phyloP scores from a whole-genome alignment of 2,113 vertebrate species.

The Catharus fuscescens region DNA sequence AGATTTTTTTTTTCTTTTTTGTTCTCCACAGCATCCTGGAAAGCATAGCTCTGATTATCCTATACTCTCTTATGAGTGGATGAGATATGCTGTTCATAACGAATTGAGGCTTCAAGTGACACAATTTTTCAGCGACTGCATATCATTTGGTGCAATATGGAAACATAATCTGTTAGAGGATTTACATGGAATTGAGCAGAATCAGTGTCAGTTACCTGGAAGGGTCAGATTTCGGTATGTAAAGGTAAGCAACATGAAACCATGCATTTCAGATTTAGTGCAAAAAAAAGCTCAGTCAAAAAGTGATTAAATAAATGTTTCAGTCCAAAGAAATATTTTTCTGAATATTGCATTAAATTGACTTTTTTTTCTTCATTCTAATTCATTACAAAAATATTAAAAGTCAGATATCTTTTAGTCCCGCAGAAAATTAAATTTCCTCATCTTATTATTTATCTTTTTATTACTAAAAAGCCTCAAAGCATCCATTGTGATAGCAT shows the following conservation, averaged over 20 bases:
- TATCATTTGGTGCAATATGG: not conserved
- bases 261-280: rapidly evolving
- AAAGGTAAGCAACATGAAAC: not conserved
- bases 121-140: not conserved
- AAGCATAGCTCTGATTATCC: not conserved
- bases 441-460: not conserved
- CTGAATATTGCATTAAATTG: not conserved
- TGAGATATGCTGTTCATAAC: not conserved
- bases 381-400: not conserved
- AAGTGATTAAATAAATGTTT: not conserved
- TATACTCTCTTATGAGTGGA: not conserved
- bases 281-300: not conserved
- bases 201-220: not conserved
- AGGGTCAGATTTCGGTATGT: not conserved
- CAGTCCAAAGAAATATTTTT: not conserved
- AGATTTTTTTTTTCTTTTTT: not conserved
- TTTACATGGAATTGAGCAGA: not conserved
- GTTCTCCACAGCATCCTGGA: not conserved
- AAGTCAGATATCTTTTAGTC: not conserved
- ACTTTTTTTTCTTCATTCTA: not conserved
- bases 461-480: not conserved
- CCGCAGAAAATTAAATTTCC: not conserved
- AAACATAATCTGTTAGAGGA: not conserved
- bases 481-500: not conserved
- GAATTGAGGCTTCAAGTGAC: not conserved